Conservation (phyloP, 2,113 vertebrate genomes). For the Phalacrocorax brasilianus region DNA sequence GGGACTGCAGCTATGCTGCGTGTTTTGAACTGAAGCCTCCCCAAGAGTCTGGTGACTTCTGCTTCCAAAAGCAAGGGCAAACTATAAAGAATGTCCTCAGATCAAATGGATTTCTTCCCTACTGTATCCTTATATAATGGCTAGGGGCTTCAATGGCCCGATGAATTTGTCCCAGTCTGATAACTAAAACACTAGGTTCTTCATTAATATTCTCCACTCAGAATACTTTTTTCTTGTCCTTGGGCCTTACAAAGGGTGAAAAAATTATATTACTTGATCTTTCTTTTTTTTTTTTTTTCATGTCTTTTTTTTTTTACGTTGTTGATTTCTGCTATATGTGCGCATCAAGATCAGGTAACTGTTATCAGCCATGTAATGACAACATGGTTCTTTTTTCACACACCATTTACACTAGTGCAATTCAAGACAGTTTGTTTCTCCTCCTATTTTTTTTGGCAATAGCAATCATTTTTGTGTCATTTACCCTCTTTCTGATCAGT, state of each 20-base stretch:
- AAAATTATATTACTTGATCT: background rate
- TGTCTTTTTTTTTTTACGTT: background rate
- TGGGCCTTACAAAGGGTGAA: background rate
- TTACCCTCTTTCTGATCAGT: background rate
- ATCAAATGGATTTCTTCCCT: slow-evolving; percentile 26
- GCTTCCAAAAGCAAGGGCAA: slow-evolving; percentile 43
- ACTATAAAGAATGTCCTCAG: slow-evolving; percentile 21
- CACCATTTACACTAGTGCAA: background rate
- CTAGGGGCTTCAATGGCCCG: background rate
- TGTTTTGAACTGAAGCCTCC: slow-evolving; percentile 1
- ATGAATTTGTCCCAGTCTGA: background rate
- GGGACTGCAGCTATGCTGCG: background rate
- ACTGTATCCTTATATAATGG: background rate
- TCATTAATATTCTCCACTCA: background rate
- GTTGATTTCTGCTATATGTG: background rate
- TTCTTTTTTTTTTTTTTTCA: background rate
- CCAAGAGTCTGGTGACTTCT: slow-evolving; percentile 7
- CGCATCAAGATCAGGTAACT: background rate
- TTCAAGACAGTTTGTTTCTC: background rate
- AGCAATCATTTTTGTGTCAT: background rate
- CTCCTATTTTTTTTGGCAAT: background rate
- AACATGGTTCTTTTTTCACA: background rate
- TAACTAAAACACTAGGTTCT: background rate
- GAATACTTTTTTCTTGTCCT: background rate
- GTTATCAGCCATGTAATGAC: background rate